Evolutionary conservation across 30 jellyfish, hydroid and myxozoan genomes (phyloP), one percentile per base, ranked within the genome.

Genomic region (Hydractinia echinata): DNA sequence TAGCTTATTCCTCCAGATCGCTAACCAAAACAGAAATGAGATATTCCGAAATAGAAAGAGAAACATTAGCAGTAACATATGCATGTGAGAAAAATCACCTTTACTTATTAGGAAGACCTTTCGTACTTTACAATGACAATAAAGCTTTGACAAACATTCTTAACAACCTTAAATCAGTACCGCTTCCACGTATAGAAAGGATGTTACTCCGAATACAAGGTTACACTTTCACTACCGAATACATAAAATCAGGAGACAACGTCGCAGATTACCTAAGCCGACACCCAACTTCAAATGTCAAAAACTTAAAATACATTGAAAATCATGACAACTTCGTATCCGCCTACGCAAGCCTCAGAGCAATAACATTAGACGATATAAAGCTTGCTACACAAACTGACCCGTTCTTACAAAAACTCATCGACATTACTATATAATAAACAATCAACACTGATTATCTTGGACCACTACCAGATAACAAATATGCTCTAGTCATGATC

Each of bases 401-500:
- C 44, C 44, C 44, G 44, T 30, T 30, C 44, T 30, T 30, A 30
- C 44, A 30, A 30, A 30, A 30, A 30, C 44, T 30, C 44, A 30
- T 30, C 44, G 44, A 30, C 44, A 30, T 30, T 2, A 30, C 44
- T 30, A 30, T 30, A 30, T 30, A 30, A 30, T 2, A 87, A 66
- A 68, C 66, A n/a, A 83, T 87, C n/a, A 81, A 76, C 39, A 82
- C n/a, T n/a, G n/a, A 78, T 83, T 87, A 77, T 76, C 90, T 72
- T 53, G 92, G 95, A 66, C 92, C 87, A 7, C 50, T 81, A 30
- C 44, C 44, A 30, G 44, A 30, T 30, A 30, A 30, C 44, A 30
- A 30, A 30, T 30, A 30, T 30, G 62, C 81, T 44, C 16, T 81
- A 20, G 88, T 81, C 14, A 79, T 81, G 18, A 74, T 81, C 53